Conservation (phyloP, 53 echinoderm and acorn worm species). For the Zoroaster sp. region DNA sequence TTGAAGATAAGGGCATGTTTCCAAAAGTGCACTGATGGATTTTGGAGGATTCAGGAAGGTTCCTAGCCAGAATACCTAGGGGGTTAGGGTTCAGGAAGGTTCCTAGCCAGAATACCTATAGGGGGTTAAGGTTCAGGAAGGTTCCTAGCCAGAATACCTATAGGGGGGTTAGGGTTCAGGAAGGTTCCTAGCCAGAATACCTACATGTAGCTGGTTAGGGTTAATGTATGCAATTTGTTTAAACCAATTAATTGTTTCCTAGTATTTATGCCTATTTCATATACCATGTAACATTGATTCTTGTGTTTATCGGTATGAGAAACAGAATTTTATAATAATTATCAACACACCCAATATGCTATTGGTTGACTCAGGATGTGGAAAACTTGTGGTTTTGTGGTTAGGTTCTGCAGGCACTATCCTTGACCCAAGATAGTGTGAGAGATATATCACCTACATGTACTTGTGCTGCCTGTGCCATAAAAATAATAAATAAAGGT, state of each 20-base stretch:
- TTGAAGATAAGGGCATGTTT: too few relatives aligned
- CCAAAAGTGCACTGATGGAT: too few relatives aligned
- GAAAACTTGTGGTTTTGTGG: not conserved
- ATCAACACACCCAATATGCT: not conserved
- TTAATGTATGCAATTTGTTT: too few relatives aligned
- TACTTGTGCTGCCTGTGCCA: not conserved
- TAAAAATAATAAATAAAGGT: constrained; percentile 4
- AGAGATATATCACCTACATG: not conserved
- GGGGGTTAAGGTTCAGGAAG: too few relatives aligned
- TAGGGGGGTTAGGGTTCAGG: too few relatives aligned
- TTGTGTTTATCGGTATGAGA: not conserved
- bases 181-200: too few relatives aligned
- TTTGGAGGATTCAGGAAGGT: too few relatives aligned
- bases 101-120: too few relatives aligned
- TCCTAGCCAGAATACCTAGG: too few relatives aligned
- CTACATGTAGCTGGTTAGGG: too few relatives aligned
- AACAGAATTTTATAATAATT: not conserved
- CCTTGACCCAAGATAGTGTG: constrained; percentile 1
- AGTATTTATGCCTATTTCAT: not conserved
- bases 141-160: too few relatives aligned
- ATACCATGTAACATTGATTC: not conserved
- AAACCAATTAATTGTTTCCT: not conserved
- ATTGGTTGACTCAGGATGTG: not conserved
- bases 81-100: too few relatives aligned
- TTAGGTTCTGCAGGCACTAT: not conserved